phyloP scores from a whole-genome alignment of 2,797 vertebrate species.

The Anguilla anguilla region DNA sequence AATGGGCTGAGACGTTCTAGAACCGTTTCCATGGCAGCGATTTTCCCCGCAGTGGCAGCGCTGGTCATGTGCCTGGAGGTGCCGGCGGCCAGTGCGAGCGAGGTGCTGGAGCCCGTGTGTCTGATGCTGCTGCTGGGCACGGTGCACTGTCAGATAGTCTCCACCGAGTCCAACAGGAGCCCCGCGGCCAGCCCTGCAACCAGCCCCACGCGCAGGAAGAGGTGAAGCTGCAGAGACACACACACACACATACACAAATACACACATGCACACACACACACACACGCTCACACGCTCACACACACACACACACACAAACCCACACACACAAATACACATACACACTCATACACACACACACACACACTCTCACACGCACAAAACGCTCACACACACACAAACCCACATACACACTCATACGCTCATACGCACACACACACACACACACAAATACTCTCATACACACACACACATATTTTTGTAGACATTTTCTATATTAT shows the following conservation, averaged over 20 bases:
- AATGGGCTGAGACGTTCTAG: background rate
- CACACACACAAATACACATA: no score
- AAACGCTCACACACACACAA: no score
- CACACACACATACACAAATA: slow-evolving; percentile 32
- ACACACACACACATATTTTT: background rate
- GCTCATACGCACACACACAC: no score
- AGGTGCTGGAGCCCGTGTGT: slow-evolving; percentile 89
- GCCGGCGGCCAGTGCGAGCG: slow-evolving; percentile 82
- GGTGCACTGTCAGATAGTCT: slow-evolving; percentile 98
- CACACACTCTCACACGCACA: no score
- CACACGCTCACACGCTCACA: no score
- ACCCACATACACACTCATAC: no score
- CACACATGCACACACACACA: slow-evolving; percentile 25
- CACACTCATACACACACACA: background rate
- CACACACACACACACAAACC: no score
- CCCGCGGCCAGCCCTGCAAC: slow-evolving; percentile 64
- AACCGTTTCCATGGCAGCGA: background rate
- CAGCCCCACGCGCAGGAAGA: slow-evolving; percentile 82
- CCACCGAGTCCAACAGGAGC: slow-evolving; percentile 83
- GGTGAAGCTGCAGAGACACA: slow-evolving; percentile 66
- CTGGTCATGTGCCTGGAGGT: slow-evolving; percentile 82
- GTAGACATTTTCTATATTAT: no score
- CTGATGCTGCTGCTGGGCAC: slow-evolving; percentile 97
- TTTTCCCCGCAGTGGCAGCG: slow-evolving; percentile 74
- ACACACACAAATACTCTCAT: no score